Evolutionary conservation across 2,888 invertebrate species (phyloP).

Genomic region (Drosophila melanocephala): DNA sequence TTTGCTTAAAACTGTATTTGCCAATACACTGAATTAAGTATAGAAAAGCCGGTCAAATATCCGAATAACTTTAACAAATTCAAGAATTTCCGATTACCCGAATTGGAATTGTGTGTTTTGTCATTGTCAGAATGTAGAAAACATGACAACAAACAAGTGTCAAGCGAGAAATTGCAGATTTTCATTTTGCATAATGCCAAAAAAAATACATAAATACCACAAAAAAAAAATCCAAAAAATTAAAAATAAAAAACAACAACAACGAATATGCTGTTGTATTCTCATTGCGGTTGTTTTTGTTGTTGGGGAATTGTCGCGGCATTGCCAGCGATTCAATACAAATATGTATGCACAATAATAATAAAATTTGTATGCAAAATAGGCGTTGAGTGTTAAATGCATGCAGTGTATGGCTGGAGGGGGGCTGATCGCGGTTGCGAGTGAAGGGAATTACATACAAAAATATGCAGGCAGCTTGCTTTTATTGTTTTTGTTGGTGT

Average conservation of each 20-base stretch:
- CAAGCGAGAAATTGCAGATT: conserved; percentile 72
- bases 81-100: not conserved
- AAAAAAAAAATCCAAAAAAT: not conserved
- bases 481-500: conserved; percentile 19
- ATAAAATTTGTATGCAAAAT: conserved; percentile 81
- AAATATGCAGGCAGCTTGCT: conserved; percentile 58
- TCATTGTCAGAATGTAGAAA: conserved; percentile 52
- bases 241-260: not conserved
- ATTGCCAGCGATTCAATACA: conserved; percentile 70
- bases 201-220: conserved; percentile 4
- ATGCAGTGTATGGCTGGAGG: conserved; percentile 54
- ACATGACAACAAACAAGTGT: conserved; percentile 80
- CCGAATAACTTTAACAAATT: not conserved
- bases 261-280: conserved; percentile 19
- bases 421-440: not conserved
- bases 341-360: conserved; percentile 74
- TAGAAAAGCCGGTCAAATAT: not conserved
- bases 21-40: not conserved
- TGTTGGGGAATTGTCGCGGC: conserved; percentile 51
- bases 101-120: conserved; percentile 18
- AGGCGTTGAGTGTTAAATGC: conserved; percentile 81
- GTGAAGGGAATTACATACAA: conserved; percentile 66
- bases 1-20: not conserved
- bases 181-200: conserved; percentile 72
- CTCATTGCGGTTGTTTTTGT: conserved; percentile 19